Evolutionary conservation across 2,797 vertebrate genomes (phyloP), one percentile per base, ranked within the genome.

Genomic region (Helostoma temminkii): DNA sequence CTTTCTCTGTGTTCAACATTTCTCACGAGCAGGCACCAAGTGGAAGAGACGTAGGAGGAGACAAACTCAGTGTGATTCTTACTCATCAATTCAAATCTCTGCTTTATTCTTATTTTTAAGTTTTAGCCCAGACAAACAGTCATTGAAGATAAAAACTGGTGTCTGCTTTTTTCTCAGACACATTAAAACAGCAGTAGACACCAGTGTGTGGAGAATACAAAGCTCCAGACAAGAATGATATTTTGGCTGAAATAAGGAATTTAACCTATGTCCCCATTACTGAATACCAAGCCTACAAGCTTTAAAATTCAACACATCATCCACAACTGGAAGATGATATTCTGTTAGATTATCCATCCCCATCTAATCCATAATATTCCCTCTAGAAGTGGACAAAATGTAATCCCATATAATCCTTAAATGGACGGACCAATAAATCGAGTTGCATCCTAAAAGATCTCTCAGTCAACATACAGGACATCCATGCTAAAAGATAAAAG

Each of bases 391-490:
- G 56, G 56, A 61, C 36, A 54, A 64, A 78, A 48, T 74, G 75
- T 78, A 87, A 89, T 88, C 85, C 66, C 48, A 63, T 73, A 24
- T 89, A 90, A 91, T 90, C 89, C 83, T 78, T 53, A 39, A 57
- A 65, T 36, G 34, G 79, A 72, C 43, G 45, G 58, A 26, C 47
- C 30, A 71, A 62, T 62, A 50, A 34, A n/a, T 36, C 32, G 45
- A 68, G 52, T 37, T 19, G 45, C 56, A 4, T n/a, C 41, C 30
- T 39, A 14, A 52, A 56, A 71, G 21, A 67, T 47, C 68, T 64
- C 57, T 74, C 21, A 64, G 18, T 32, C 26, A 0, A 1, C 45
- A 66, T 37, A 50, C 46, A 26, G 22, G 8, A 42, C 21, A 50
- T 28, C 34, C 30, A 54, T 36, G 30, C 14, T 45, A 12, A 59